Evolutionary conservation across 2,113 vertebrate species (phyloP).

Genomic region (Xerus inauris): DNA sequence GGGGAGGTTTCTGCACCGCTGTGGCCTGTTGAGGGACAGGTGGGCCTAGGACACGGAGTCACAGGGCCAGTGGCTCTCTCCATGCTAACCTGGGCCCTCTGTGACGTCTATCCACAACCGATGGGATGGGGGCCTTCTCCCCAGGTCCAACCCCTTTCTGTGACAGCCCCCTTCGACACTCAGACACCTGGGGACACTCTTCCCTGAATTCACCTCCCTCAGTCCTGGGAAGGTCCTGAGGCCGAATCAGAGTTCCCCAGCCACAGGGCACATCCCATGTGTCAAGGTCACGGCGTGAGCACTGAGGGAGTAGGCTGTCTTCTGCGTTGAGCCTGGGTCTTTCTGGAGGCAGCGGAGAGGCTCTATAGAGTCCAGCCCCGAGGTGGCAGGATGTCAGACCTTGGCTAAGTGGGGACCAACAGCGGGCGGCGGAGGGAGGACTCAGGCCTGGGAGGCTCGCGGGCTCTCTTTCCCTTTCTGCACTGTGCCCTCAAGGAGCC

Average conservation of each 20-base stretch:
- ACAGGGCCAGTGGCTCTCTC: not conserved
- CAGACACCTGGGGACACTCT: not conserved
- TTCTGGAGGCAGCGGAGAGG: no score
- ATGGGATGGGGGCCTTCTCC: not conserved
- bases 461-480: not conserved
- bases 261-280: no score
- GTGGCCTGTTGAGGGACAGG: not conserved
- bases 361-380: no score
- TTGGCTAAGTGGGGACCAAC: not conserved
- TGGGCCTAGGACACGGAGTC: not conserved
- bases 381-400: no score
- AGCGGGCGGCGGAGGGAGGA: no score
- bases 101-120: rapidly evolving
- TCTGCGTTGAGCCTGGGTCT: not conserved
- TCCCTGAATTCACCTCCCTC: no score
- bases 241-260: not conserved
- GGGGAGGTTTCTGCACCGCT: not conserved
- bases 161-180: no score
- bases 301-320: no score
- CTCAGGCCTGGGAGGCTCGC: not conserved
- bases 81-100: not conserved
- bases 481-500: not conserved
- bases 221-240: not conserved
- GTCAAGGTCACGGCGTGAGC: not conserved
- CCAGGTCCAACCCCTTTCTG: not conserved